Evolutionary conservation across 1,140 invertebrate genomes (phyloP), one percentile per base, ranked within the genome.

Genomic region (Drosophila murphyi): DNA sequence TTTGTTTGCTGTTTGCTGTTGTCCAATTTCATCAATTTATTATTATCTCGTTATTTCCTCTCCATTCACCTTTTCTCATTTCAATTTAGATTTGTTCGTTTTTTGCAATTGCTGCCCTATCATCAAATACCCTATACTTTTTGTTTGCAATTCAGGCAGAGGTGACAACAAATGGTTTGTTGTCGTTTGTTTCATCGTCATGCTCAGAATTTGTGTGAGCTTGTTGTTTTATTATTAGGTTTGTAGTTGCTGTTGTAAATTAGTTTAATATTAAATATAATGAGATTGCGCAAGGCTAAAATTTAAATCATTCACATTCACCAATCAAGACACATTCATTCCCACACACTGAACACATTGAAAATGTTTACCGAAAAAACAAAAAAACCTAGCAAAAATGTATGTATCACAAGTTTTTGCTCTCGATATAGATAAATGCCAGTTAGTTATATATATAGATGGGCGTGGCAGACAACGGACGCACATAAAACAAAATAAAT

Each of bases 391-490:
- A 68, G 72, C 73, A 78, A 72, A 76, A 76, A 63, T 56, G 55
- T 57, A 67, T 28, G 54, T 80, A 80, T 80, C 78, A 80, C 78
- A 80, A 78, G 72, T 71, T 79, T 80, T 60, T 64, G 52, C 56
- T 61, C 72, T 57, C 31, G 43, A 67, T 80, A 83, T 80, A 85
- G 43, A 67, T 80, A 83, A 85, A 85, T 83, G 80, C 72, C 81
- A 54, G 37, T 71, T 51, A 41, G 39, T 43, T 43, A 39, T 7
- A 8, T 39, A 20, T 20, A 20, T 20, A 59, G 47, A 37, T 59
- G 64, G 59, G 50, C 63, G 47, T 83, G 72, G 28, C 80, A 68
- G 72, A 39, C 45, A 41, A 68, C 62, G 63, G 71, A 63, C 62
- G 45, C 61, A 77, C 51, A 45, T 67, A 52, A 71, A 69, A 65